Conservation (phyloP, 2,797 vertebrate species). For the Phoeniculus purpureus region DNA sequence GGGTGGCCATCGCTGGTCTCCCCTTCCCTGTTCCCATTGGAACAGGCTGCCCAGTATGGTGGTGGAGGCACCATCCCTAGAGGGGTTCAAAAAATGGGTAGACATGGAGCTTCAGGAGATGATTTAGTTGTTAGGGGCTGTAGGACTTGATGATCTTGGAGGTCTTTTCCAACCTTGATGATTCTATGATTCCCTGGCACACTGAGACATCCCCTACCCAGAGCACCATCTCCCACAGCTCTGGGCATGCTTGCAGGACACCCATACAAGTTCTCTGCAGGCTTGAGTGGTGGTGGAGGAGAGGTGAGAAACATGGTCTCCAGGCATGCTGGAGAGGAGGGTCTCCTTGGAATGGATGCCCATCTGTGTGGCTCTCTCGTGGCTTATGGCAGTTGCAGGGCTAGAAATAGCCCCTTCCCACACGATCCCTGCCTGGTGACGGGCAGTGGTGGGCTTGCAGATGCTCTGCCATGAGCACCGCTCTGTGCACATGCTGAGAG, state of each 20-base stretch:
- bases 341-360: background rate
- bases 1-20: background rate
- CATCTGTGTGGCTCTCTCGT: background rate
- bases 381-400: background rate
- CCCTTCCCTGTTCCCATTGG: background rate
- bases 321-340: background rate
- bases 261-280: background rate
- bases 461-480: background rate
- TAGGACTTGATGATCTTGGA: too few species aligned
- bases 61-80: too few species aligned
- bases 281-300: background rate
- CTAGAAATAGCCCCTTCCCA: background rate
- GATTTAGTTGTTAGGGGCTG: too few species aligned
- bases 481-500: rapidly evolving
- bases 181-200: too few species aligned
- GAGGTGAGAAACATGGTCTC: rapidly evolving
- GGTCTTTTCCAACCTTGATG: too few species aligned
- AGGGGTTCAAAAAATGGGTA: too few species aligned
- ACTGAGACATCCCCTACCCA: background rate
- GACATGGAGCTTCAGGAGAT: too few species aligned
- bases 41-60: too few species aligned
- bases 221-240: background rate
- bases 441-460: background rate
- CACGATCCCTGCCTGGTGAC: rapidly evolving
- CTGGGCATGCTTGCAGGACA: background rate